Percentiles rank a stretch among this genome's conserved stretches.
Conservation (phyloP, 2,888 invertebrate genomes). For the Rhopalosiphum nymphaeae region DNA sequence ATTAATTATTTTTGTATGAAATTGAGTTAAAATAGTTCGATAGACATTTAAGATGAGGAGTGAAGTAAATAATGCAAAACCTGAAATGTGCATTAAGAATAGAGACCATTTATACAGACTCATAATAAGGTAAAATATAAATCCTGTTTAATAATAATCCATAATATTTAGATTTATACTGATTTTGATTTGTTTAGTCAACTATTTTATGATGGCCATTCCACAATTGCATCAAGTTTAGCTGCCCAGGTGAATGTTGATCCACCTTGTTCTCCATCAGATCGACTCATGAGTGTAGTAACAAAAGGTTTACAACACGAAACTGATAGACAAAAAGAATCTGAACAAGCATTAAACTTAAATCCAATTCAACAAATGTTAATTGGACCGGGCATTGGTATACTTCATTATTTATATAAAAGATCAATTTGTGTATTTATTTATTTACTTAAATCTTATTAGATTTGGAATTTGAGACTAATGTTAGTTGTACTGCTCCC, state of each 20-base stretch:
- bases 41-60: slow-evolving; percentile 42
- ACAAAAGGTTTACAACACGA: slow-evolving; percentile 88
- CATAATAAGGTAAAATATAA: slow-evolving; percentile 83
- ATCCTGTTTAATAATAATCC: neutral
- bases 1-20: neutral
- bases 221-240: slow-evolving; percentile 88
- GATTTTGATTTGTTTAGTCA: slow-evolving; percentile 78
- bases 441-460: slow-evolving; percentile 58
- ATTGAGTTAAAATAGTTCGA: neutral
- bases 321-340: slow-evolving; percentile 76
- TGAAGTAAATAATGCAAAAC: slow-evolving; percentile 71
- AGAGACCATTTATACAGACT: slow-evolving; percentile 90
- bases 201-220: slow-evolving; percentile 96
- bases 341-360: slow-evolving; percentile 73
- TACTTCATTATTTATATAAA: slow-evolving; percentile 9
- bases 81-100: slow-evolving; percentile 79
- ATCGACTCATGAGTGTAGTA: slow-evolving; percentile 86
- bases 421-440: neutral
- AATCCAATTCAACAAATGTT: slow-evolving; percentile 76
- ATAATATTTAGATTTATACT: slow-evolving; percentile 10
- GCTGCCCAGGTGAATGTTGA: slow-evolving; percentile 89
- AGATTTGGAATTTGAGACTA: slow-evolving; percentile 97
- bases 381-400: slow-evolving; percentile 77
- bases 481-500: slow-evolving; percentile 91
- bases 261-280: slow-evolving; percentile 96